A percentile compares a stretch with the other conserved stretches of the same genome.
Conservation (phyloP, 2,797 vertebrate genomes). For the Loriculus beryllinus region DNA sequence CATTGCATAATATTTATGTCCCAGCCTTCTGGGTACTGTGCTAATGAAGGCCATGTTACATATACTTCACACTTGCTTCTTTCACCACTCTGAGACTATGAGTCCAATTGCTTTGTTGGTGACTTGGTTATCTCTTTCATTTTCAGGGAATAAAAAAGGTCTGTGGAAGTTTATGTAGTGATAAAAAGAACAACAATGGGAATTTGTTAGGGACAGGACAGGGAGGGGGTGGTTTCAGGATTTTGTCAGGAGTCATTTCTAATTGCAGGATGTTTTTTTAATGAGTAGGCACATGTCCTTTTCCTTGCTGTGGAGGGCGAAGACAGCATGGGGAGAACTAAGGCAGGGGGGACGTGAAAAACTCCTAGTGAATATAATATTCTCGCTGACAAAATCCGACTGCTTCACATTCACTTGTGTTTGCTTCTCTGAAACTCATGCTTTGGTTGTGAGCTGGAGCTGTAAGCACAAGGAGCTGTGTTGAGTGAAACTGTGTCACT, state of each 20-base stretch:
- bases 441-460: neutral
- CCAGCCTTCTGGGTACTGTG: slow-evolving; percentile 34
- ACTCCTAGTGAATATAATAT: neutral
- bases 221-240: slow-evolving; percentile 30
- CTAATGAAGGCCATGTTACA: slow-evolving; percentile 23
- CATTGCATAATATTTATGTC: neutral
- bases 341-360: neutral
- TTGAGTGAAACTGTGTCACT: neutral
- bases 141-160: slow-evolving; percentile 49
- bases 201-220: slow-evolving; percentile 41
- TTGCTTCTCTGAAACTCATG: neutral
- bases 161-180: neutral
- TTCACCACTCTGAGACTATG: slow-evolving; percentile 41
- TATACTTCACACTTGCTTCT: slow-evolving; percentile 71
- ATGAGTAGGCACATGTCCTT: slow-evolving; percentile 44
- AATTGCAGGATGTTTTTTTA: slow-evolving; percentile 62
- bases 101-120: slow-evolving; percentile 3
- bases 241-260: slow-evolving; percentile 40
- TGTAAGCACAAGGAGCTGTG: neutral
- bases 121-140: slow-evolving; percentile 47
- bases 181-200: slow-evolving; percentile 41
- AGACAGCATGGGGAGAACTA: neutral
- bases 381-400: neutral
- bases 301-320: slow-evolving; percentile 1
- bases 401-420: neutral